These are phyloP conservation scores for Megathymus violae DNA, from an alignment of 1,140 invertebrate species.

Conservation along the genomic window DNA sequence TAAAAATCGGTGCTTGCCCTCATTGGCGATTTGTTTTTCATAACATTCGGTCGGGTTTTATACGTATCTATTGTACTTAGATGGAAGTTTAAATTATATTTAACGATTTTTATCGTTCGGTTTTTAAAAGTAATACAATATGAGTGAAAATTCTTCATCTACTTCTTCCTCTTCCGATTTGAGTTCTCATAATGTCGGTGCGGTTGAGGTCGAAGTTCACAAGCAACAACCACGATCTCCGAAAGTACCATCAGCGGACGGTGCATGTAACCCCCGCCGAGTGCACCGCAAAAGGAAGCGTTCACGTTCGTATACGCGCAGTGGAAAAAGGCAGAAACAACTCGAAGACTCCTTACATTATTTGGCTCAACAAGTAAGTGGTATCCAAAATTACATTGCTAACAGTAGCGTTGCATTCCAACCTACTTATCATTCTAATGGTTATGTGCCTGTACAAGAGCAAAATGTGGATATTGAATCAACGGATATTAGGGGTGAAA, in stretches of 20 bases:
- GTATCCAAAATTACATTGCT: neutral
- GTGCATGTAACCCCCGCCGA: neutral
- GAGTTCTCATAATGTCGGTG: neutral
- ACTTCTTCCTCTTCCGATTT: neutral
- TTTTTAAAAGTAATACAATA: neutral
- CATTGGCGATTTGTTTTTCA: constrained; percentile 6
- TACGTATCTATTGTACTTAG: neutral
- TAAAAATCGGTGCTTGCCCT: neutral
- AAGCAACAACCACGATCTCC: neutral
- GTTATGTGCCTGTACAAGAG: neutral
- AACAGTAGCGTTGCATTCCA: neutral
- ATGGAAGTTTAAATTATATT: neutral
- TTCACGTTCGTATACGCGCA: neutral
- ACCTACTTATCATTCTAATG: constrained; percentile 2
- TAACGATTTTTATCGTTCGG: neutral
- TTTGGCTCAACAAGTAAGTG: constrained; percentile 1
- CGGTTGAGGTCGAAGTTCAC: neutral
- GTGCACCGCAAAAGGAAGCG: neutral
- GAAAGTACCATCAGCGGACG: neutral
- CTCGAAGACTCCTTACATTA: neutral
- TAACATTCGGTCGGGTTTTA: neutral
- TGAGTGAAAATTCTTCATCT: neutral
- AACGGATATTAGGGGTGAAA: neutral
- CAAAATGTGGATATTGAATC: neutral
- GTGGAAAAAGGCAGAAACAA: neutral